phyloP scores from a whole-genome alignment of 2,113 vertebrate genomes.

The Brachypodius melanocephalos region DNA sequence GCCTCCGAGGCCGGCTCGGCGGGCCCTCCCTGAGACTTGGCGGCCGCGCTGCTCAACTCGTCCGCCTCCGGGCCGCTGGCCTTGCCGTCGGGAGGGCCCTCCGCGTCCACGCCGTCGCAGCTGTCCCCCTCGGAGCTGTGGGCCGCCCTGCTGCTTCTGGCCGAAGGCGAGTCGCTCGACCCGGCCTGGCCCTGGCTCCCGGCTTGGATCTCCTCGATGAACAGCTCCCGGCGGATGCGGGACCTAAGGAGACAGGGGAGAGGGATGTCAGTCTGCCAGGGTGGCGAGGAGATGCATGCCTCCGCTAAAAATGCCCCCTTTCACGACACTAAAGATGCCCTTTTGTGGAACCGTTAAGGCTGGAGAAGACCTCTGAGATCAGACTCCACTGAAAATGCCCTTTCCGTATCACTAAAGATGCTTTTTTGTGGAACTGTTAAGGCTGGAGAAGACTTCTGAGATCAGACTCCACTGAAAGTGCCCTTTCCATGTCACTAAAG shows the following conservation, averaged over 20 bases:
- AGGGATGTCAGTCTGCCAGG: background rate
- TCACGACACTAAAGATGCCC: background rate
- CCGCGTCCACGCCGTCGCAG: conserved; percentile 92
- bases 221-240: conserved; percentile 95
- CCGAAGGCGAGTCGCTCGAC: conserved; percentile 87
- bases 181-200: conserved; percentile 83
- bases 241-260: conserved; percentile 77
- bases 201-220: conserved; percentile 97
- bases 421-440: background rate
- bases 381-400: background rate
- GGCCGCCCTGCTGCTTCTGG: conserved; percentile 78
- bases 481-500: no score
- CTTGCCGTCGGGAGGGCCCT: conserved; percentile 77
- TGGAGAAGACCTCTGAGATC: no score
- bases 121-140: conserved; percentile 91
- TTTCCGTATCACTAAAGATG: no score
- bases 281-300: fast-evolving
- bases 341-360: background rate
- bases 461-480: no score
- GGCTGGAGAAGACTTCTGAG: background rate
- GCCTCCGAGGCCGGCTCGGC: conserved; percentile 72
- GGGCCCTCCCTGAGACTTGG: conserved; percentile 82
- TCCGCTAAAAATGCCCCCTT: no score
- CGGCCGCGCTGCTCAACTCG: conserved; percentile 77
- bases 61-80: conserved; percentile 78